A percentile compares a stretch with the other conserved stretches of the same genome.
phyloP scores from a whole-genome alignment of 1,140 invertebrate species.

The Drosophila pseudoobscura region DNA sequence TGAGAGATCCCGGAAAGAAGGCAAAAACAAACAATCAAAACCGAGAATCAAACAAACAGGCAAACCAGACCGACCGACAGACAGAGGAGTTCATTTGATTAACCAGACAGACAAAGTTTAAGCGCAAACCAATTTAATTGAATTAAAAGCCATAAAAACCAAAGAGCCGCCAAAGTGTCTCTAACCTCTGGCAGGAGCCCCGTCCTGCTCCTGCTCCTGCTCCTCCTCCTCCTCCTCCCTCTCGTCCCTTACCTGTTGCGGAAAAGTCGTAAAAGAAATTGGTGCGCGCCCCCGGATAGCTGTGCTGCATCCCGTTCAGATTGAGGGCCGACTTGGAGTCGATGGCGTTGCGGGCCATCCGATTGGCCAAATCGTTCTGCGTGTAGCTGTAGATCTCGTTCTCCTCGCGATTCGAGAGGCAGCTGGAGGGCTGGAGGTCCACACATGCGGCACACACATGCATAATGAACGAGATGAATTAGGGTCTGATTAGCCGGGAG shows the following conservation, averaged over 20 bases:
- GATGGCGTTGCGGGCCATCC: constrained; percentile 81
- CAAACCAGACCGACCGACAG: constrained; percentile 10
- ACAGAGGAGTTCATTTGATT: constrained; percentile 28
- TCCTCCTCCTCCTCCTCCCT: constrained; percentile 6
- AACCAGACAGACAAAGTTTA: constrained; percentile 33
- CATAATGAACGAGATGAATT: constrained; percentile 78
- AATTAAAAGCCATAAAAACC: constrained; percentile 80
- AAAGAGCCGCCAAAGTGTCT: constrained; percentile 62
- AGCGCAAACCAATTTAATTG: constrained; percentile 70
- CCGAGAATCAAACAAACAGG: constrained; percentile 40
- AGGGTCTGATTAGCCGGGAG: constrained; percentile 65
- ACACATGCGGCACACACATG: constrained; percentile 27
- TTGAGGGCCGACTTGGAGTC: constrained; percentile 82
- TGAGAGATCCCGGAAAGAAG: constrained; percentile 9
- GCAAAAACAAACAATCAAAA: constrained; percentile 65
- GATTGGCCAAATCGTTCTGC: constrained; percentile 81
- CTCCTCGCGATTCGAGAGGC: constrained; percentile 94
- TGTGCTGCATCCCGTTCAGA: constrained; percentile 82
- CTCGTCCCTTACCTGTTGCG: constrained; percentile 75
- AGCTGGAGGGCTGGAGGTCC: constrained; percentile 91
- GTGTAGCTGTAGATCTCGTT: constrained; percentile 95
- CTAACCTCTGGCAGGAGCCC: constrained; percentile 18
- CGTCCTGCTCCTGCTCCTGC: neutral
- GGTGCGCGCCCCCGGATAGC: constrained; percentile 76
- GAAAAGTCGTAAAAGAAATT: constrained; percentile 83